Base-by-base conservation (phyloP, 1,140 invertebrate species). In the Nylanderia fulva region DNA sequence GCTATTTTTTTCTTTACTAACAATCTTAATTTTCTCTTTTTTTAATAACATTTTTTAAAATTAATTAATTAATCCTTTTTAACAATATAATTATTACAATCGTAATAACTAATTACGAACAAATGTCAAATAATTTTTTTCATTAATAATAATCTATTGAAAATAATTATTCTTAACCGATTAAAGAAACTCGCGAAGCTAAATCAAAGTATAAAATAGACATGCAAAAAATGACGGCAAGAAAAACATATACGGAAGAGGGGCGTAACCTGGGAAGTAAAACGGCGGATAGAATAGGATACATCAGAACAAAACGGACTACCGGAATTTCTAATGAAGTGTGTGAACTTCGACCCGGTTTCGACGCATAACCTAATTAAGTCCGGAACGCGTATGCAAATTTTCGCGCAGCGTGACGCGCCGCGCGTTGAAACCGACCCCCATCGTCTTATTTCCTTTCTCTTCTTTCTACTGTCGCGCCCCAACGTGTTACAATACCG, bases 341-440 rank as follows among this genome's bases (percentile, higher is more conserved):
- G 91, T 92, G 91, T 91, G 91, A 92, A 92, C 91, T 90, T 86
- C 71, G 88, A 91, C 88, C 91, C 88, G 91, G 91, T 91, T 86
- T 71, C 89, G 84, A 71, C 80, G 74, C 84, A 86, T 91, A 89
- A 91, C 91, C 91, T 91, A 92, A 92, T 92, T 92, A 92, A 92
- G 84, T 91, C 86, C 61, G 86, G 86, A 72, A 84, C 86, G 84
- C 83, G 89, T 85, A 91, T 91, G 90, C 90, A 91, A 92, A 92
- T 91, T 90, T 77, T 90, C 54, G 85, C 91, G 60, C 91, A 86
- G 89, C 91, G 85, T 90, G 91, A 87, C 84, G 68, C 72, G 69
- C 86, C 29, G 21, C 42, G 36, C 36, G 77, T 64, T 89, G 76
- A 87, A 83, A 71, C 71, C 88, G 69, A 86, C 86, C 77, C 71